These are phyloP conservation scores for Littorina saxatilis DNA, from an alignment of 1,140 invertebrate species.

Conservation along the genomic window DNA sequence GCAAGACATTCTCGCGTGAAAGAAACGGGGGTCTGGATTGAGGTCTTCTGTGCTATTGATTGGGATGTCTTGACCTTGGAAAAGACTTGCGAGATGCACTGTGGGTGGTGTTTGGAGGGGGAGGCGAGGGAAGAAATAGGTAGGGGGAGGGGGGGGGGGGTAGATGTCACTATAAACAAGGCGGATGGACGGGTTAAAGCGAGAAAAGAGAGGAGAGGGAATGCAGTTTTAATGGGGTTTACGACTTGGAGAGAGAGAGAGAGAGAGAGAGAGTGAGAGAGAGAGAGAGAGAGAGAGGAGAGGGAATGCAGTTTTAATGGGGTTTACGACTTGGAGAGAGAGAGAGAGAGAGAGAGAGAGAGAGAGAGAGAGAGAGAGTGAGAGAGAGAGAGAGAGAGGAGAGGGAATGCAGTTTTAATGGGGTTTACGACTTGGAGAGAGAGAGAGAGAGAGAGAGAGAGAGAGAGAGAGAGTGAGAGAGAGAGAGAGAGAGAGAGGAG, in stretches of 20 bases:
- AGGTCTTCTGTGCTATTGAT: too few relatives aligned
- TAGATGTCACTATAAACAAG: too few relatives aligned
- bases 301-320: too few relatives aligned
- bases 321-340: too few relatives aligned
- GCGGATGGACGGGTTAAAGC: too few relatives aligned
- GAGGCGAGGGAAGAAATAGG: background rate
- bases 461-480: background rate
- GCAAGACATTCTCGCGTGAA: too few relatives aligned
- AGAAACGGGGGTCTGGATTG: too few relatives aligned
- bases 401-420: background rate
- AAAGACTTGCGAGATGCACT: too few relatives aligned
- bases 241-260: too few relatives aligned
- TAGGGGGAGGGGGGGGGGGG: too few relatives aligned
- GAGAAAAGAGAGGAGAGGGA: too few relatives aligned
- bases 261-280: background rate
- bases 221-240: too few relatives aligned
- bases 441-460: conserved; percentile 13
- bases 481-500: conserved; percentile 4
- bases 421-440: background rate
- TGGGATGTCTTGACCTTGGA: background rate
- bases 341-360: background rate
- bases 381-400: background rate
- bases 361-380: background rate
- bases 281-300: background rate
- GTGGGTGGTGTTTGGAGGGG: background rate